phyloP scores from a whole-genome alignment of 2,113 vertebrate species.

The Lichenostomus cassidix region DNA sequence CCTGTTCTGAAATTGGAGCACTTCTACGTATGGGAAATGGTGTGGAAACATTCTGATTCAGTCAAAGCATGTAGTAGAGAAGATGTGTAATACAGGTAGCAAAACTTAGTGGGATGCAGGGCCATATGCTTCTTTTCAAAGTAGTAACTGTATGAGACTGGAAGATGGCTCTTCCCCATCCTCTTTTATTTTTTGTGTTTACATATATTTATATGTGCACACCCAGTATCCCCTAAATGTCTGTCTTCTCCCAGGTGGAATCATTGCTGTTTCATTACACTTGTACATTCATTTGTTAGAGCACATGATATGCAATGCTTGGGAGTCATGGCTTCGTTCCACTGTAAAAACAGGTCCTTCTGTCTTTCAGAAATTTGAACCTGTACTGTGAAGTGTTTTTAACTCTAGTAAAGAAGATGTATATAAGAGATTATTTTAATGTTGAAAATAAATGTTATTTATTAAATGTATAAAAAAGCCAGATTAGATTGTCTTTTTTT shows the following conservation, averaged over 20 bases:
- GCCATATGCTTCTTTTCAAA: neutral
- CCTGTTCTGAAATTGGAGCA: neutral
- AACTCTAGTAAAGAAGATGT: neutral
- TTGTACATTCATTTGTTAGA: neutral
- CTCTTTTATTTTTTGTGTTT: neutral
- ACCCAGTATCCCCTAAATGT: neutral
- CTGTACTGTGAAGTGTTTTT: neutral
- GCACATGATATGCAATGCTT: accelerated
- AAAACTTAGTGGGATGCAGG: neutral
- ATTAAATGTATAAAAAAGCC: neutral
- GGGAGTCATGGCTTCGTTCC: neutral
- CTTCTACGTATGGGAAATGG: neutral
- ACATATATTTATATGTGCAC: neutral
- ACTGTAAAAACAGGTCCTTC: neutral
- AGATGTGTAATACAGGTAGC: neutral
- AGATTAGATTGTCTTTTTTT: neutral
- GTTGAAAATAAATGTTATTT: neutral
- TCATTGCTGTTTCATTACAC: neutral
- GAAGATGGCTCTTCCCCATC: neutral
- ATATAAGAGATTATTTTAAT: neutral
- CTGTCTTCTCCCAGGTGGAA: neutral
- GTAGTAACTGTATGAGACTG: neutral
- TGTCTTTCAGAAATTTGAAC: neutral
- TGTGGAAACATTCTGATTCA: neutral
- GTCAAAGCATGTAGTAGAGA: neutral